phyloP scores from a whole-genome alignment of 2,888 invertebrate species.

The Poecilus cupreus region DNA sequence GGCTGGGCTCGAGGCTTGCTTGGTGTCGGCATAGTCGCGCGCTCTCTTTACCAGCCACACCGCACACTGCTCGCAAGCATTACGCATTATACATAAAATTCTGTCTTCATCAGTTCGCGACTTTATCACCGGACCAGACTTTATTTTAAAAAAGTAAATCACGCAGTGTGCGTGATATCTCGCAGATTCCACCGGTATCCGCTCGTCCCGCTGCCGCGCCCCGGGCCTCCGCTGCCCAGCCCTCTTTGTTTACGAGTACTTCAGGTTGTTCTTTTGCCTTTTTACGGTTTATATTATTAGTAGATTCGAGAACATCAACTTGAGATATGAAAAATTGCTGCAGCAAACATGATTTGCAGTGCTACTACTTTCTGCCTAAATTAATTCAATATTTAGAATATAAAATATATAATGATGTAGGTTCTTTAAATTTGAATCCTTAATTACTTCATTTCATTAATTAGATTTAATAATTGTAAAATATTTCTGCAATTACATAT shows the following conservation, averaged over 20 bases:
- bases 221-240: no score
- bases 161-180: not conserved
- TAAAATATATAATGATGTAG: no score
- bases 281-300: slow-evolving; percentile 12
- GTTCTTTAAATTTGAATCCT: no score
- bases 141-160: slow-evolving; percentile 58
- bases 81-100: slow-evolving; percentile 59
- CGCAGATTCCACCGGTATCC: not conserved
- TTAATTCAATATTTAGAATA: no score
- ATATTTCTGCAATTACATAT: no score
- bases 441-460: no score
- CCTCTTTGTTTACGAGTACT: slow-evolving; percentile 1
- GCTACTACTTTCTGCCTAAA: no score
- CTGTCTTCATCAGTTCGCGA: slow-evolving; percentile 52
- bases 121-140: slow-evolving; percentile 52
- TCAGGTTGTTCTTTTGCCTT: not conserved
- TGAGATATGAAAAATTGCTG: not conserved
- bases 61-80: slow-evolving; percentile 39
- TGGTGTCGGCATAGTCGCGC: not conserved
- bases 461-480: no score
- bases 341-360: no score
- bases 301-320: not conserved
- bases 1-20: slow-evolving; percentile 5
- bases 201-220: not conserved
- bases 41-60: not conserved